A percentile compares a stretch with the other conserved stretches of the same genome.
phyloP scores from a whole-genome alignment of 30 jellyfish, hydroid and myxozoan genomes.

The Cassiopea xamachana region DNA sequence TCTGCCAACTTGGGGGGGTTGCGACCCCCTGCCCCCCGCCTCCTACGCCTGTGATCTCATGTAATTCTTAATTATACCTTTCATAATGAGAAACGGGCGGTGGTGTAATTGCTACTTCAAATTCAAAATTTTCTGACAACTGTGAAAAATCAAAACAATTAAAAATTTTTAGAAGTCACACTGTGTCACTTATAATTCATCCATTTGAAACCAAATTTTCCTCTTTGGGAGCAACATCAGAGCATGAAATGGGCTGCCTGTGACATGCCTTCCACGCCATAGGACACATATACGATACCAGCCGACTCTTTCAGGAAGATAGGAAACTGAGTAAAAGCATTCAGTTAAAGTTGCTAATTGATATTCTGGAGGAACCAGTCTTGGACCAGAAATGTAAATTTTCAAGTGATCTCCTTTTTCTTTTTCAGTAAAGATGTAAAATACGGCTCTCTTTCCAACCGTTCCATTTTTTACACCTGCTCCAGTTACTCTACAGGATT shows the following conservation, averaged over 20 bases:
- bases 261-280: constrained; percentile 76
- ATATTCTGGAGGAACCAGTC: constrained; percentile 64
- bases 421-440: constrained; percentile 64
- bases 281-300: constrained; percentile 59
- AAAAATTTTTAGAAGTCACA: background rate
- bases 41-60: no score
- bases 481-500: constrained; percentile 67
- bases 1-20: no score
- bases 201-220: constrained; percentile 64
- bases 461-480: constrained; percentile 66
- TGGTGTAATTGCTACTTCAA: no score
- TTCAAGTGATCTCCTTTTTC: constrained; percentile 45
- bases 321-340: constrained; percentile 64
- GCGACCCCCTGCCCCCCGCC: no score
- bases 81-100: no score
- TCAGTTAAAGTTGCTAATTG: constrained; percentile 41
- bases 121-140: background rate
- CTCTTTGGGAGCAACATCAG: constrained; percentile 73
- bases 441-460: constrained; percentile 55
- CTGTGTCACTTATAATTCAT: background rate
- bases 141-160: background rate
- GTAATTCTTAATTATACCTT: no score
- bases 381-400: constrained; percentile 55
- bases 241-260: constrained; percentile 84
- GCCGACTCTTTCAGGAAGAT: constrained; percentile 88